Evolutionary conservation across 2,113 vertebrate genomes (phyloP), one percentile per base, ranked within the genome.

Genomic region (Polypterus bichir): DNA sequence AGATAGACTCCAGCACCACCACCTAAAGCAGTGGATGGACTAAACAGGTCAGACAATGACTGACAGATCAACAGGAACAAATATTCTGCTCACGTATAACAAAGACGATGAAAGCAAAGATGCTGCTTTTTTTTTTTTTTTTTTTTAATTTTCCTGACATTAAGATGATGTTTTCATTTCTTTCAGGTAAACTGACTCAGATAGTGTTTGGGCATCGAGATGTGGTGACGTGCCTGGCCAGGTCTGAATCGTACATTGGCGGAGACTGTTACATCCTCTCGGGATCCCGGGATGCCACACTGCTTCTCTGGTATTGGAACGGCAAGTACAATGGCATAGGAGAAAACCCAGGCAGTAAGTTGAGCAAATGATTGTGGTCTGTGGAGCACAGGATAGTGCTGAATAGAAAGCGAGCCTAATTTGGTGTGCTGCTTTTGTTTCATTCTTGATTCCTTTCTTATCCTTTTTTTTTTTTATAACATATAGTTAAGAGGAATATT

Each of bases 221-320:
- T 66, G 96, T 98, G 55, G 93, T 99, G 70, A 97, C 94, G 48
- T 97, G 94, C 65, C 83, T 99, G 68, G 78, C 88, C 56, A 89
- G 95, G 46, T 98, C 95, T 0, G 94, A 99, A 80, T 97, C 94
- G 0, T 97, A 97, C 71, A 96, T 98, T 47, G 95, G 93, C 61
- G 96, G 96, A 59, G 93, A 99, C 75, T 99, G 96, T 79, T 97
- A 98, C 70, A 71, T 99, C 61, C 88, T 98, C 69, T 96, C 94
- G 0, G 95, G 96, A 52, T 99, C 96, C 5, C 86, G 96, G 48
- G 96, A 99, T 59, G 95, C 96, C 74, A 99, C 96, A 0, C 81
- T 99, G 65, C 81, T 98, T 70, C 90, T 99, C 63, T 99, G 96
- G 95, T 97, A 94, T 80, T 99, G 96, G 96, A 98, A 95, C 46